Conservation (phyloP, 2,888 invertebrate species). For the Ectemnius continuus region DNA sequence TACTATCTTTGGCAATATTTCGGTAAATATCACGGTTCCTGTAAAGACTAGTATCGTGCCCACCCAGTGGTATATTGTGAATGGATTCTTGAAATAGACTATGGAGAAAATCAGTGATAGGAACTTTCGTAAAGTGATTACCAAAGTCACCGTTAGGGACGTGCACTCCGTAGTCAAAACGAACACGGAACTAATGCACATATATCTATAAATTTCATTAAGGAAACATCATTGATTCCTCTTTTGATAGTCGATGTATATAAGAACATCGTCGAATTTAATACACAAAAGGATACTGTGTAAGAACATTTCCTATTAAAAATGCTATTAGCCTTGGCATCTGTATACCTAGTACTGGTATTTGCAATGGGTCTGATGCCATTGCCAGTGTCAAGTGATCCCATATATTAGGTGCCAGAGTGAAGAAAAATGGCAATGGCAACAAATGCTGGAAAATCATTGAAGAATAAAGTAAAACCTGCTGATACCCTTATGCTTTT, state of each 20-base stretch:
- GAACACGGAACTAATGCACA: slow-evolving; percentile 97
- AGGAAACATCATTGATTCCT: neutral
- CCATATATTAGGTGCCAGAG: slow-evolving; percentile 88
- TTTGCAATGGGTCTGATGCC: slow-evolving; percentile 80
- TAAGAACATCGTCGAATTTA: neutral
- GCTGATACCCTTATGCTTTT: neutral
- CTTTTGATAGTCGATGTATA: neutral
- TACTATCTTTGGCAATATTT: slow-evolving; percentile 82
- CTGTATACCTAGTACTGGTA: slow-evolving; percentile 82
- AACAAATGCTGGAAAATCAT: slow-evolving; percentile 86
- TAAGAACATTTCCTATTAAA: slow-evolving; percentile 89
- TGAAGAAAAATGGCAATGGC: slow-evolving; percentile 92
- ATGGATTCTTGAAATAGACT: slow-evolving; percentile 95
- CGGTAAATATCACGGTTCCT: slow-evolving; percentile 96
- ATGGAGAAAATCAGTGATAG: slow-evolving; percentile 97
- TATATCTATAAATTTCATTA: slow-evolving; percentile 78
- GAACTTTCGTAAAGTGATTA: slow-evolving; percentile 97
- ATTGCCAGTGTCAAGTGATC: slow-evolving; percentile 87
- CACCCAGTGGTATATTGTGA: slow-evolving; percentile 93
- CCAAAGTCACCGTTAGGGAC: slow-evolving; percentile 95
- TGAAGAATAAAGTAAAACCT: slow-evolving; percentile 30
- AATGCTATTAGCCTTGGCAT: slow-evolving; percentile 89
- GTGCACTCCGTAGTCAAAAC: slow-evolving; percentile 95
- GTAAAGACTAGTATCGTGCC: slow-evolving; percentile 94
- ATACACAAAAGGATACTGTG: slow-evolving; percentile 86